These are phyloP conservation scores for Salvator merianae DNA, from an alignment of 2,113 vertebrate species.

Conservation along the genomic window DNA sequence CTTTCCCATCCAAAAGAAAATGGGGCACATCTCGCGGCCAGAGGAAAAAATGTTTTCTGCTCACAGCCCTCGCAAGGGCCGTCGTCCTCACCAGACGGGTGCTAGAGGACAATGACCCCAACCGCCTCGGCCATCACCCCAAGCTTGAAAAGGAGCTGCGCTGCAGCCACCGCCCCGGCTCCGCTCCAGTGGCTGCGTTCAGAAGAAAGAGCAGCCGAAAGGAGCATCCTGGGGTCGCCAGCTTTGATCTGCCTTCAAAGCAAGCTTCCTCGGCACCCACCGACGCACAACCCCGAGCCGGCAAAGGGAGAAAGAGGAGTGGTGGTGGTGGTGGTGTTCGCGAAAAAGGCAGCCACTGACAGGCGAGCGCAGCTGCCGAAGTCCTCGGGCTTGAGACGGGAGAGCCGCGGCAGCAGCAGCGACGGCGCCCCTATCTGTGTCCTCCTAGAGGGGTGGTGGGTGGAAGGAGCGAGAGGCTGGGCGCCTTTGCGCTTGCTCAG, in stretches of 20 bases:
- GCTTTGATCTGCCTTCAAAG: constrained; percentile 61
- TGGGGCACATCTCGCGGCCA: too few species aligned
- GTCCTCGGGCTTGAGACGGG: constrained; percentile 63
- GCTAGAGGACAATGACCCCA: not conserved
- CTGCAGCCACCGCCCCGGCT: constrained; percentile 59
- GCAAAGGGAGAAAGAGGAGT: constrained; percentile 10
- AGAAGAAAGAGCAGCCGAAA: not conserved
- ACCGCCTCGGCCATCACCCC: constrained; percentile 20
- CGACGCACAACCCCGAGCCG: constrained; percentile 34
- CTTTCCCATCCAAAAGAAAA: too few species aligned
- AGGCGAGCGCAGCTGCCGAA: not conserved
- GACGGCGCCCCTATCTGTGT: not conserved
- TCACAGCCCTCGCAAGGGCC: too few species aligned
- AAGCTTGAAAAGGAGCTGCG: constrained; percentile 68
- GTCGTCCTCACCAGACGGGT: too few species aligned
- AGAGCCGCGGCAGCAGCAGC: constrained; percentile 22
- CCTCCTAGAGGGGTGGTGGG: constrained; percentile 43
- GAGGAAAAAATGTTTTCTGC: too few species aligned
- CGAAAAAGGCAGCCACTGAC: not conserved
- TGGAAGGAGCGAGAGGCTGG: constrained; percentile 54
- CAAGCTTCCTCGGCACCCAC: too few species aligned
- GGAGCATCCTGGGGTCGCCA: constrained; percentile 46
- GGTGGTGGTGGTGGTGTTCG: not conserved
- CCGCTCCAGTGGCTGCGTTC: constrained; percentile 73
- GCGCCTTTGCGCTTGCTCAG: constrained; percentile 78